Percentiles rank a stretch among this genome's conserved stretches.
phyloP scores from a whole-genome alignment of 2,797 vertebrate genomes.

The Premnoplex brunnescens region DNA sequence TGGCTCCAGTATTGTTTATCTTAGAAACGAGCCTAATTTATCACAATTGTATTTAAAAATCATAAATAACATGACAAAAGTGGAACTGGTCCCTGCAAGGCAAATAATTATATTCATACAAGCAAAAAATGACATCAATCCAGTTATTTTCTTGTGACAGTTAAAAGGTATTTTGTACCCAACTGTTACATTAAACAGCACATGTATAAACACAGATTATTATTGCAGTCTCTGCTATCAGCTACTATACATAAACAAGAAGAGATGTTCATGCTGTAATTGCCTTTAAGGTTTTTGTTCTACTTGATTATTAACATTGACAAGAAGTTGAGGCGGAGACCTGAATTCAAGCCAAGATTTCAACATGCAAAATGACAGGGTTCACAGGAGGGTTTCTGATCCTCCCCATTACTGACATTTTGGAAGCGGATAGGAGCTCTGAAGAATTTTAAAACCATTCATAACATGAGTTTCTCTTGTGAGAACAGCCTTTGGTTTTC shows the following conservation, averaged over 20 bases:
- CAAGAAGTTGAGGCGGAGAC: conserved; percentile 26
- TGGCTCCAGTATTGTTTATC: conserved; percentile 42
- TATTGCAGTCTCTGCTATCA: conserved; percentile 53
- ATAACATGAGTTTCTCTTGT: neutral
- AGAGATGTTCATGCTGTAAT: conserved; percentile 57
- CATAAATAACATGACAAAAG: conserved; percentile 39
- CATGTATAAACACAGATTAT: conserved; percentile 45
- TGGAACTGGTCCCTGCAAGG: conserved; percentile 57
- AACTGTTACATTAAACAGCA: conserved; percentile 34
- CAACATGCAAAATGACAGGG: neutral
- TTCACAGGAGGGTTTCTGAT: neutral
- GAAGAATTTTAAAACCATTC: neutral
- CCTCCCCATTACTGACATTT: neutral
- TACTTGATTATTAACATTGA: conserved; percentile 44
- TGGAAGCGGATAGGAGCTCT: neutral
- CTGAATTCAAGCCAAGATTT: neutral
- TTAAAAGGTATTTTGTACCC: conserved; percentile 36
- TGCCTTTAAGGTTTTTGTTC: conserved; percentile 37
- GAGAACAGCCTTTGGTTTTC: neutral
- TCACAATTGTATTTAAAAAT: conserved; percentile 58
- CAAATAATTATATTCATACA: conserved; percentile 17
- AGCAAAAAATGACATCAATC: conserved; percentile 26
- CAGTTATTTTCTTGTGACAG: conserved; percentile 37
- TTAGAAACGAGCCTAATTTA: conserved; percentile 65
- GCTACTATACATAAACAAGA: conserved; percentile 51